Percentiles rank a stretch among this genome's conserved stretches.
Conservation (phyloP, 2,888 invertebrate species). For the Lasioglossum pauxillum region DNA sequence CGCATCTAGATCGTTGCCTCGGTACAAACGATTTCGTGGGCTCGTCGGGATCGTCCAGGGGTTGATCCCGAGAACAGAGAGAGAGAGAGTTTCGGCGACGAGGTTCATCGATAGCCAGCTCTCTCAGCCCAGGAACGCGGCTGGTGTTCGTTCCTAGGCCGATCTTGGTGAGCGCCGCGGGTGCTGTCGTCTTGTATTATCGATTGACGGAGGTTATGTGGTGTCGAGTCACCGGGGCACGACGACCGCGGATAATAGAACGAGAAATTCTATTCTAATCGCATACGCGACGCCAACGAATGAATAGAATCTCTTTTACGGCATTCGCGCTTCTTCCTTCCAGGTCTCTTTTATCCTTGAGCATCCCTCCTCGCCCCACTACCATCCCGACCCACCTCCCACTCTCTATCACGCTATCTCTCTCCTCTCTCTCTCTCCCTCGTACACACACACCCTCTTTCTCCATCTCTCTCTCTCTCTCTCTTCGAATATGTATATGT, state of each 20-base stretch:
- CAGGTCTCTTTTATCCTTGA: constrained; percentile 45
- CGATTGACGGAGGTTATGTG: constrained; percentile 74
- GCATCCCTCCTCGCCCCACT: constrained; percentile 2
- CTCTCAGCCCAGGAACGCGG: constrained; percentile 44
- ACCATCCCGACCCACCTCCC: not conserved
- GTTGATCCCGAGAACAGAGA: not conserved
- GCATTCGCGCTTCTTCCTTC: constrained; percentile 41
- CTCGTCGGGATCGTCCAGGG: not conserved
- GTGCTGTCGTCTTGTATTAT: constrained; percentile 74
- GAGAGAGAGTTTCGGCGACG: not conserved
- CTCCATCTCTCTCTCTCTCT: constrained; percentile 11
- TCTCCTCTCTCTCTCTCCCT: constrained; percentile 1
- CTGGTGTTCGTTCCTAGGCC: constrained; percentile 62
- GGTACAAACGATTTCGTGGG: not conserved
- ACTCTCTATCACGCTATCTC: constrained; percentile 18
- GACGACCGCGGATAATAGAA: constrained; percentile 47
- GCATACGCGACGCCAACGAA: not conserved
- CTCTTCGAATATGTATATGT: not conserved
- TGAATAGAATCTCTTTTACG: constrained; percentile 33
- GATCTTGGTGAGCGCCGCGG: constrained; percentile 71
- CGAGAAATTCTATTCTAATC: constrained; percentile 39
- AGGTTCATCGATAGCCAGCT: constrained; percentile 22
- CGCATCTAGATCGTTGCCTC: not conserved
- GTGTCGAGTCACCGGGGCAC: constrained; percentile 69
- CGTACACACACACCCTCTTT: not conserved